These are phyloP conservation scores for Drosophila infuscata DNA, from an alignment of 2,888 invertebrate genomes.

Conservation along the genomic window DNA sequence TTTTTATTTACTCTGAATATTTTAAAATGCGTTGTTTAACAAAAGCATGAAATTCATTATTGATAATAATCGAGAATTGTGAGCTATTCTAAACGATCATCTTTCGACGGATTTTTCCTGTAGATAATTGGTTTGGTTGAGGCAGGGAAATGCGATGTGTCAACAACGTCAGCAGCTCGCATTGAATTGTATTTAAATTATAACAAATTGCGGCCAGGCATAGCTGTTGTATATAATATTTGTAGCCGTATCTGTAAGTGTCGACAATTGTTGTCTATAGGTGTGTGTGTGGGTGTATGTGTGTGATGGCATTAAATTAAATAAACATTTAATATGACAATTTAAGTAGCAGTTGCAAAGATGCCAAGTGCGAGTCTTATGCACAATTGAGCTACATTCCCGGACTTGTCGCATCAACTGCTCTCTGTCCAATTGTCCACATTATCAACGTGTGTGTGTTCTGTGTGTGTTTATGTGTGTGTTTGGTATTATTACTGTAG, in stretches of 20 bases:
- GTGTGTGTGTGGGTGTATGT: background rate
- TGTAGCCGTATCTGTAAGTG: slow-evolving; percentile 42
- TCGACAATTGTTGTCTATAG: slow-evolving; percentile 67
- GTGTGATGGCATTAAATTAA: slow-evolving; percentile 71
- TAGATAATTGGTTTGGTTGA: slow-evolving; percentile 13
- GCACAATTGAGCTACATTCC: slow-evolving; percentile 73
- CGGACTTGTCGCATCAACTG: slow-evolving; percentile 36
- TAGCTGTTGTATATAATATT: slow-evolving; percentile 40
- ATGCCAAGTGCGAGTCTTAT: slow-evolving; percentile 58
- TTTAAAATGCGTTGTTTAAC: background rate
- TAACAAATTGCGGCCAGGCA: slow-evolving; percentile 75
- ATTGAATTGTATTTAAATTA: slow-evolving; percentile 79
- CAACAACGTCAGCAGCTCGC: slow-evolving; percentile 49
- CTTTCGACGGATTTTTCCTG: background rate
- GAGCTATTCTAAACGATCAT: background rate
- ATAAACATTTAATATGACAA: slow-evolving; percentile 77
- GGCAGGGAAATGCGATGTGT: slow-evolving; percentile 27
- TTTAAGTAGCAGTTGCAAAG: slow-evolving; percentile 71
- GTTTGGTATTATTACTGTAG: background rate
- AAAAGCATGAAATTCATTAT: background rate
- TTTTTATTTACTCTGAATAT: background rate
- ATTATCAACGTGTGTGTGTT: slow-evolving; percentile 42
- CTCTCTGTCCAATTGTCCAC: slow-evolving; percentile 68
- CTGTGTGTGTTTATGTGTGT: background rate
- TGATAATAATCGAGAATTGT: slow-evolving; percentile 1